Conservation (phyloP, 2,113 vertebrate species). For the Mystacornis crossleyi region DNA sequence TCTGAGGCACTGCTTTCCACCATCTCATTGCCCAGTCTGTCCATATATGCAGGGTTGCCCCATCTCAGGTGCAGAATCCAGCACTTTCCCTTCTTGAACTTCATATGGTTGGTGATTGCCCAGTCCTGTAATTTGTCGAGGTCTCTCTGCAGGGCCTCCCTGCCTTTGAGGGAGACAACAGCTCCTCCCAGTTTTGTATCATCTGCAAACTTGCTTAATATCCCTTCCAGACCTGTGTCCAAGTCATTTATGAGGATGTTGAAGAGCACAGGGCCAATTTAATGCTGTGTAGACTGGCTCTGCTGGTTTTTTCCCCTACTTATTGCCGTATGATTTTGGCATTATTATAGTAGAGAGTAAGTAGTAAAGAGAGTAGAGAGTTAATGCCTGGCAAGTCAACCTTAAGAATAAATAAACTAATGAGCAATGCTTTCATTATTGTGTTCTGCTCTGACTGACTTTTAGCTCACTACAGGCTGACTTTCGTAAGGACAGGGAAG, state of each 20-base stretch:
- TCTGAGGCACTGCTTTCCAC: accelerated
- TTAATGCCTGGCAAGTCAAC: neutral
- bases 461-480: neutral
- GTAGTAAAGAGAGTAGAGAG: neutral
- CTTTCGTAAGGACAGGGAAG: neutral
- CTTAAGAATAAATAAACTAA: neutral
- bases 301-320: neutral
- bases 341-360: neutral
- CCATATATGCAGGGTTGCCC: accelerated
- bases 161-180: neutral
- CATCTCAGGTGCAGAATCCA: accelerated
- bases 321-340: neutral
- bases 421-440: neutral
- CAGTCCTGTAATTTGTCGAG: accelerated
- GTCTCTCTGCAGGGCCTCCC: neutral
- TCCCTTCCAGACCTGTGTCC: neutral
- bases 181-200: neutral
- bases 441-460: neutral
- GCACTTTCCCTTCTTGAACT: neutral
- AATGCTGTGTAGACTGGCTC: neutral
- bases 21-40: neutral
- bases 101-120: neutral
- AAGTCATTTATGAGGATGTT: neutral
- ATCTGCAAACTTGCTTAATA: neutral
- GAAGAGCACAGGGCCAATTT: neutral